Evolutionary conservation across 2,888 invertebrate genomes (phyloP).

Genomic region (Biston betularia): DNA sequence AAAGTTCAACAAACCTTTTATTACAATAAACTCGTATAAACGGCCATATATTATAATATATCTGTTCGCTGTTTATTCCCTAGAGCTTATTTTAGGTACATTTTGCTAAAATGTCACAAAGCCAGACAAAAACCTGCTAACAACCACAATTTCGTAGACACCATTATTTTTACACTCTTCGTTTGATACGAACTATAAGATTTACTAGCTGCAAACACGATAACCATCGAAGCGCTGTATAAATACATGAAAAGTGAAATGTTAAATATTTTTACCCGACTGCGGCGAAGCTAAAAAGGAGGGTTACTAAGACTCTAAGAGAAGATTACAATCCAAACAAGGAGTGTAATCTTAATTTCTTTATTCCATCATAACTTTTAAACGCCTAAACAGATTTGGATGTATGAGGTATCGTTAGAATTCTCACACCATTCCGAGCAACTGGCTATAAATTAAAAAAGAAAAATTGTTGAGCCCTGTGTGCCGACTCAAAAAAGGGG

Average conservation of each 20-base stretch:
- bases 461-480: too few species aligned
- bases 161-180: slow-evolving; percentile 15
- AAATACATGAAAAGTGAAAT: slow-evolving; percentile 10
- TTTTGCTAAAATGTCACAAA: slow-evolving; percentile 13
- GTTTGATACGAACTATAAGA: slow-evolving; percentile 31
- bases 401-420: too few species aligned
- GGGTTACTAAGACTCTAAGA: too few species aligned
- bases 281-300: too few species aligned
- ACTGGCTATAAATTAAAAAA: too few species aligned
- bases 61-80: not conserved
- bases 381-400: too few species aligned
- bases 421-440: too few species aligned
- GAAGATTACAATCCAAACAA: too few species aligned
- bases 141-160: slow-evolving; percentile 9
- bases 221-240: not conserved
- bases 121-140: slow-evolving; percentile 10
- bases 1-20: slow-evolving; percentile 5
- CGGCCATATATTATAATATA: not conserved
- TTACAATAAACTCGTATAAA: slow-evolving; percentile 5
- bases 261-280: not conserved
- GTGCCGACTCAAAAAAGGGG: too few species aligned
- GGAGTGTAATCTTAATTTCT: too few species aligned
- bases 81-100: slow-evolving; percentile 9
- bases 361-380: too few species aligned
- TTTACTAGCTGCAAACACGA: slow-evolving; percentile 25